These are phyloP conservation scores for Mus spretus DNA, from an alignment of 2,797 vertebrate genomes.

Conservation along the genomic window DNA sequence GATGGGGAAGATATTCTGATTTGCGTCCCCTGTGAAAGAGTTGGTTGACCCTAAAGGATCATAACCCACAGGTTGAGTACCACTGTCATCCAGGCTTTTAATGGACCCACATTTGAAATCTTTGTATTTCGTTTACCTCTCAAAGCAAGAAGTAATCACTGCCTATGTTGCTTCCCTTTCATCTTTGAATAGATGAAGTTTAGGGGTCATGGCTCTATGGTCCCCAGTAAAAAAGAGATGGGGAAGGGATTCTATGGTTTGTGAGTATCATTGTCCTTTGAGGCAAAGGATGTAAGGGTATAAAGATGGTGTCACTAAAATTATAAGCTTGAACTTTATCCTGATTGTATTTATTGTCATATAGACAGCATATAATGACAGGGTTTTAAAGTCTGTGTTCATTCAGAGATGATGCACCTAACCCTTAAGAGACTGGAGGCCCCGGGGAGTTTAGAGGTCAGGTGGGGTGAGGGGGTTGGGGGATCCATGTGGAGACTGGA, in stretches of 20 bases:
- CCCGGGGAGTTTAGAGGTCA: too few species aligned
- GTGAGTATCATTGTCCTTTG: neutral
- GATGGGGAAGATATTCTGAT: neutral
- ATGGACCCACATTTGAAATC: neutral
- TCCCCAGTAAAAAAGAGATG: neutral
- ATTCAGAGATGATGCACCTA: too few species aligned
- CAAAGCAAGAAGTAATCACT: neutral
- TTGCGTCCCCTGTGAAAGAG: neutral
- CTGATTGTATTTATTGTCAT: constrained; percentile 38
- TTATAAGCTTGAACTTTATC: neutral
- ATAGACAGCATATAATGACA: neutral
- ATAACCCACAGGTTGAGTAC: neutral
- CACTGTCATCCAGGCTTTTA: neutral
- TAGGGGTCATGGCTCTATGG: neutral
- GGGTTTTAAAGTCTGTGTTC: constrained; percentile 4
- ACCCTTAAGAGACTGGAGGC: too few species aligned
- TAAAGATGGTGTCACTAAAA: neutral
- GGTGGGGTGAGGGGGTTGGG: too few species aligned
- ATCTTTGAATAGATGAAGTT: neutral
- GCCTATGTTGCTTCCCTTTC: neutral
- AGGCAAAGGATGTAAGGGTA: neutral
- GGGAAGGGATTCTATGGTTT: neutral
- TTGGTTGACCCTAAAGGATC: neutral
- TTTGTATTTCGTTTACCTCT: neutral
- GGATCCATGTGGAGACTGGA: too few species aligned